A percentile compares a stretch with the other conserved stretches of the same genome.
These are phyloP conservation scores for Spodoptera frugiperda DNA, from an alignment of 1,140 invertebrate species.

Conservation along the genomic window DNA sequence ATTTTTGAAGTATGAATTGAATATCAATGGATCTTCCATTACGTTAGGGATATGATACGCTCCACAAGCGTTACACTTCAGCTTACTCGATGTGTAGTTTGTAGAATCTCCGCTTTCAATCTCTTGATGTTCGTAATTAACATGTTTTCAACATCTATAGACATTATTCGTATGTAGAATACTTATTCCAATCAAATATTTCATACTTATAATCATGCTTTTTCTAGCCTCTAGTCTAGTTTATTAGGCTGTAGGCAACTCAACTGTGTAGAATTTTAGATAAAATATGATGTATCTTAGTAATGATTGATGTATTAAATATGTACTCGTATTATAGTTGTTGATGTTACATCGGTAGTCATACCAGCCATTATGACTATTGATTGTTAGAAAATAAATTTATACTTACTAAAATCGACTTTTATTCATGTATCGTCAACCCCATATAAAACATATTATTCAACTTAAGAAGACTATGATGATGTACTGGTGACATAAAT, in stretches of 20 bases:
- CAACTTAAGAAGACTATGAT: too few species aligned
- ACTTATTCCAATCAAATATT: slow-evolving; percentile 4
- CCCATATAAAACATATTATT: too few species aligned
- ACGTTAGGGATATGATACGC: slow-evolving; percentile 47
- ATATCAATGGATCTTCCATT: slow-evolving; percentile 52
- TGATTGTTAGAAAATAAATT: slow-evolving; percentile 81
- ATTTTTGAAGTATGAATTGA: slow-evolving; percentile 16
- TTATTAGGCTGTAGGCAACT: slow-evolving; percentile 12
- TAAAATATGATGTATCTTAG: slow-evolving; percentile 31
- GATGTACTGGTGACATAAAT: too few species aligned
- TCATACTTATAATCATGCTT: neutral
- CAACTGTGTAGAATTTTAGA: neutral
- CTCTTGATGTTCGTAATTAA: slow-evolving; percentile 6
- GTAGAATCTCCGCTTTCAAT: slow-evolving; percentile 1
- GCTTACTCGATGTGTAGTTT: slow-evolving; percentile 48
- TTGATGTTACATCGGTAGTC: slow-evolving; percentile 75
- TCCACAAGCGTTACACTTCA: slow-evolving; percentile 53
- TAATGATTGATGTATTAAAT: slow-evolving; percentile 43
- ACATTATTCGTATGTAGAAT: neutral
- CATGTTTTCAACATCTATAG: neutral
- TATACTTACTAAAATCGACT: slow-evolving; percentile 67
- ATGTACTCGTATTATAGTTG: slow-evolving; percentile 56
- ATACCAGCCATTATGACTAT: slow-evolving; percentile 84
- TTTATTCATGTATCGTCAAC: slow-evolving; percentile 50
- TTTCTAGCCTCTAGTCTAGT: slow-evolving; percentile 2